These are phyloP conservation scores for Parelbella ahira DNA, from an alignment of 2,888 invertebrate species.

Conservation along the genomic window DNA sequence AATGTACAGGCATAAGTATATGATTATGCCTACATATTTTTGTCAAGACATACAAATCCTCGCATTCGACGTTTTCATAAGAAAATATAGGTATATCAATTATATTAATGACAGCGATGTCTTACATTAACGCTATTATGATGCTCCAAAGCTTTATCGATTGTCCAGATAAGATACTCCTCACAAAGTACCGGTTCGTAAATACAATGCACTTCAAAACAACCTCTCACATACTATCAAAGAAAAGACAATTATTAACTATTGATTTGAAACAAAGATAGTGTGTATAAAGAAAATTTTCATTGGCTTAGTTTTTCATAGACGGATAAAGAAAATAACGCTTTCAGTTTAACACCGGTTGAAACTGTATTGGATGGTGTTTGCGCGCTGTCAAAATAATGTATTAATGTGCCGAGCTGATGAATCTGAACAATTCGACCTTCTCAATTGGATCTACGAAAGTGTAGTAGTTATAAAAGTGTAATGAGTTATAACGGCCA, in stretches of 20 bases:
- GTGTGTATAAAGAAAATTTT: too few species aligned
- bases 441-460: conserved; percentile 1
- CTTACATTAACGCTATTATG: too few species aligned
- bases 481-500: conserved; percentile 17
- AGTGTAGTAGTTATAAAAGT: too few species aligned
- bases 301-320: conserved; percentile 8
- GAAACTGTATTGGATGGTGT: conserved; percentile 9
- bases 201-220: conserved; percentile 61
- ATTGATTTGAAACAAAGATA: too few species aligned
- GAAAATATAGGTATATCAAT: too few species aligned
- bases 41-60: too few species aligned
- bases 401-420: neutral
- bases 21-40: too few species aligned
- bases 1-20: too few species aligned
- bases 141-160: conserved; percentile 61
- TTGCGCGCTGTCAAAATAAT: conserved; percentile 9
- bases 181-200: conserved; percentile 64
- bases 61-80: too few species aligned
- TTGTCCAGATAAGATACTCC: conserved; percentile 56
- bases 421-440: neutral
- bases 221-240: too few species aligned
- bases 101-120: too few species aligned
- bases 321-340: conserved; percentile 2
- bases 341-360: conserved; percentile 3
- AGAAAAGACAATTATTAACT: too few species aligned